Evolutionary conservation across 2,797 vertebrate genomes (phyloP), one percentile per base, ranked within the genome.

Genomic region (Sebastolobus altivelis): DNA sequence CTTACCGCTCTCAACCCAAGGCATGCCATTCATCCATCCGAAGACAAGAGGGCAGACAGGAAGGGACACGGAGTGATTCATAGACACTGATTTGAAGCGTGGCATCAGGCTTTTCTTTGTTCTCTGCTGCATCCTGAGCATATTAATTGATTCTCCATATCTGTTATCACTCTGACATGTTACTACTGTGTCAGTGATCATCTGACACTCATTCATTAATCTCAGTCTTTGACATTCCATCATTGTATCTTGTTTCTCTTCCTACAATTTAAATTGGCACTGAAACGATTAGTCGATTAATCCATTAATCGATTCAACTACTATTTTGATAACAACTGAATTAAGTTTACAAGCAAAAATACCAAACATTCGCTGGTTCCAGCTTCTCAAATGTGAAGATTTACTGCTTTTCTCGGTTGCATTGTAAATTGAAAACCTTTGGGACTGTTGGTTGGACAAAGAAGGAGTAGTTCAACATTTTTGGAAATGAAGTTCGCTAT

Each of bases 1-100:
- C 84, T 77, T 87, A 79, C 83, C 62, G 35, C 65, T 87, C 67
- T 61, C 69, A 71, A 92, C 83, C 83, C 54, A 75, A 87, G 81
- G 85, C 86, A 38, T 65, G 73, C 43, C 74, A 87, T 89, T 88
- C 85, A 88, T 90, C 75, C 74, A 87, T 93, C 80, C 76, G 66
- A 90, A 86, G 88, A 90, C 67, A 68, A 40, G 81, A 67, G 68
- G 60, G 37, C 46, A 40, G 67, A 80, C 72, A 74, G 31, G 63
- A 74, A 74, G 62, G 49, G 79, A 82, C 86, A 87, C 60, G 20
- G 82, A 76, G 74, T 81, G 86, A 92, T 88, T 89, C 86, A 93
- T 79, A 77, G 49, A 72, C 68, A 77, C 61, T 12, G 60, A 63
- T 71, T 40, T 73, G 60, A 83, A 80, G 73, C 16, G 55, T 20